Conservation (phyloP, 2,113 vertebrate genomes). For the Rhabdornis inornatus region DNA sequence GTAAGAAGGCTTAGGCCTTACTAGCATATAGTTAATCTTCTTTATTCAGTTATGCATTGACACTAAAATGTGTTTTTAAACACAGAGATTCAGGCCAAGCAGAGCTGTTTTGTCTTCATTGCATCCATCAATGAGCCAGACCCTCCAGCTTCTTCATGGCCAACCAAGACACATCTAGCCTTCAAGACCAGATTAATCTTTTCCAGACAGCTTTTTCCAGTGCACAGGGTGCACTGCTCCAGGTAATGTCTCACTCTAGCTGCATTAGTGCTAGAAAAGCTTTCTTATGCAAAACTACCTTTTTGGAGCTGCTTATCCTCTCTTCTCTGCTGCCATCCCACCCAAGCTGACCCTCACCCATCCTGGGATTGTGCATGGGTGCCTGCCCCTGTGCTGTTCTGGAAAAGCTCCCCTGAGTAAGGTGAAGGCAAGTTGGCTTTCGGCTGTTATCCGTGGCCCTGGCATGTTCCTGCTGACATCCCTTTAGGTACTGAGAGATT, state of each 20-base stretch:
- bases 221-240: not conserved
- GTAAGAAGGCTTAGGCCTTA: not conserved
- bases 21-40: not conserved
- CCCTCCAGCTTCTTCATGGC: not conserved
- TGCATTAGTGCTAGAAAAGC: not conserved
- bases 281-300: not conserved
- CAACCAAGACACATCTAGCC: not conserved
- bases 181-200: not conserved
- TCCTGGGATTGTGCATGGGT: not conserved
- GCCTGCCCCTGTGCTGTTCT: not conserved
- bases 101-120: not conserved
- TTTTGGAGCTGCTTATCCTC: not conserved
- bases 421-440: not conserved
- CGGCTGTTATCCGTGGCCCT: not conserved
- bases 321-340: not conserved
- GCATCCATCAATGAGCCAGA: not conserved
- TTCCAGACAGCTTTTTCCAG: not conserved
- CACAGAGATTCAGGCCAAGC: not conserved
- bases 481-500: not conserved
- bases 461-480: not conserved
- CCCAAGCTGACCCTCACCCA: not conserved
- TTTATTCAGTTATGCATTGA: not conserved
- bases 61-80: not conserved
- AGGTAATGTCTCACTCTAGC: not conserved
- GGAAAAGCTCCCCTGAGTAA: not conserved